phyloP scores from a whole-genome alignment of 2,797 vertebrate species.

The Hemibagrus guttatus region DNA sequence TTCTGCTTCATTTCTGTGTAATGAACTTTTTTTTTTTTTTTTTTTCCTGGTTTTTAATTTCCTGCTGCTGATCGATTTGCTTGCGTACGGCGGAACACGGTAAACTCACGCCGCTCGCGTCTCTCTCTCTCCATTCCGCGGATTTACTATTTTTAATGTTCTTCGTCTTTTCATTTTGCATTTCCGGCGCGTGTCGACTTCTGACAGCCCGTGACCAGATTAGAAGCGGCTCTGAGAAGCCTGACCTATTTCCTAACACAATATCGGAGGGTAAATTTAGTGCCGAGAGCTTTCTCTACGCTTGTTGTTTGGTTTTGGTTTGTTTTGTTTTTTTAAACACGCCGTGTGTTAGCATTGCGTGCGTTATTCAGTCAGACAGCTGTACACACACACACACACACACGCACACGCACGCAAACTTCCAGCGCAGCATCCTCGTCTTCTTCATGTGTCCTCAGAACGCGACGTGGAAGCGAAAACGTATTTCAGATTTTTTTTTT shows the following conservation, averaged over 20 bases:
- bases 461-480: background rate
- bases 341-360: slow-evolving; percentile 80
- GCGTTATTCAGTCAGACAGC: slow-evolving; percentile 76
- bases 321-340: slow-evolving; percentile 56
- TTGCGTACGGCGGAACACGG: no score
- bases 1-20: background rate
- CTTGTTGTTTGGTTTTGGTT: no score
- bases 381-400: slow-evolving; percentile 73
- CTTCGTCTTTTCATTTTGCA: background rate
- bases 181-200: slow-evolving; percentile 62
- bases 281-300: slow-evolving; percentile 67
- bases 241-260: slow-evolving; percentile 79
- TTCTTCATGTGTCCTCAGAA: background rate
- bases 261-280: slow-evolving; percentile 72
- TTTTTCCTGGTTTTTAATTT: background rate
- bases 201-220: slow-evolving; percentile 75
- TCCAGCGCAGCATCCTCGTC: slow-evolving; percentile 46
- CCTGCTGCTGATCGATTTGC: background rate
- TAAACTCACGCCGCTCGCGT: background rate
- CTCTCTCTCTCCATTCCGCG: background rate
- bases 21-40: background rate
- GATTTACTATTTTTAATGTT: background rate
- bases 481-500: background rate
- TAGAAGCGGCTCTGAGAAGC: slow-evolving; percentile 73
- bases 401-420: slow-evolving; percentile 67